These are phyloP conservation scores for Sakesphorus luctuosus DNA, from an alignment of 2,113 vertebrate genomes.

Conservation along the genomic window DNA sequence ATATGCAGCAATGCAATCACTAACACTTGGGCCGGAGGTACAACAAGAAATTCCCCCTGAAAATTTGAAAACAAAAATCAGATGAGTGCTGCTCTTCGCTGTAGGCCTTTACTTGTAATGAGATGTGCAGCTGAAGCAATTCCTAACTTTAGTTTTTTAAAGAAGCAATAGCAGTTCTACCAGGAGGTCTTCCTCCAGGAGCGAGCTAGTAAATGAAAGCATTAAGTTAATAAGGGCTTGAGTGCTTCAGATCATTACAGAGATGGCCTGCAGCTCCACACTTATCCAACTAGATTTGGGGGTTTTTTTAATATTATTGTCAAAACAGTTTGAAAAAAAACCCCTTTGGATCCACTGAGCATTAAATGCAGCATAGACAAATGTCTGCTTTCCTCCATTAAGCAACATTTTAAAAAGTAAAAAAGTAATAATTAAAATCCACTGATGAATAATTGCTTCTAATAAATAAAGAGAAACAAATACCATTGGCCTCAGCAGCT, in stretches of 20 bases:
- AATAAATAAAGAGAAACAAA: slow-evolving; percentile 14
- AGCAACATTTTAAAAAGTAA: neutral
- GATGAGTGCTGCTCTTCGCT: neutral
- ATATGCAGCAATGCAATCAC: neutral
- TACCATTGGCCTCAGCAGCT: neutral
- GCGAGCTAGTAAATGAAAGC: slow-evolving; percentile 53
- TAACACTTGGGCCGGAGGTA: neutral
- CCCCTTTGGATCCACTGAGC: neutral
- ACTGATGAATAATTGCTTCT: slow-evolving; percentile 17
- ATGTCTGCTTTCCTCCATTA: neutral
- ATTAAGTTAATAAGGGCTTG: slow-evolving; percentile 67
- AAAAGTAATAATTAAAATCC: slow-evolving; percentile 34
- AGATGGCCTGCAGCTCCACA: slow-evolving; percentile 47
- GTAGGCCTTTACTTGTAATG: slow-evolving; percentile 9
- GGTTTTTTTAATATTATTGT: slow-evolving; percentile 9
- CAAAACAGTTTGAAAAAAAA: slow-evolving; percentile 27
- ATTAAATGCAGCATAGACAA: slow-evolving; percentile 27
- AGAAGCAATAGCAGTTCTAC: slow-evolving; percentile 39
- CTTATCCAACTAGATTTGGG: neutral
- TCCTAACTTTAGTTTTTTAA: slow-evolving; percentile 42
- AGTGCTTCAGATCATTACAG: slow-evolving; percentile 59
- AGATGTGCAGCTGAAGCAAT: slow-evolving; percentile 42
- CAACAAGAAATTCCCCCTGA: neutral
- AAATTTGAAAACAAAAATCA: neutral
- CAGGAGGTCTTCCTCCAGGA: slow-evolving; percentile 63